Evolutionary conservation across 2,797 vertebrate species (phyloP), one percentile per base, ranked within the genome.

Genomic region (Catharus ustulatus): DNA sequence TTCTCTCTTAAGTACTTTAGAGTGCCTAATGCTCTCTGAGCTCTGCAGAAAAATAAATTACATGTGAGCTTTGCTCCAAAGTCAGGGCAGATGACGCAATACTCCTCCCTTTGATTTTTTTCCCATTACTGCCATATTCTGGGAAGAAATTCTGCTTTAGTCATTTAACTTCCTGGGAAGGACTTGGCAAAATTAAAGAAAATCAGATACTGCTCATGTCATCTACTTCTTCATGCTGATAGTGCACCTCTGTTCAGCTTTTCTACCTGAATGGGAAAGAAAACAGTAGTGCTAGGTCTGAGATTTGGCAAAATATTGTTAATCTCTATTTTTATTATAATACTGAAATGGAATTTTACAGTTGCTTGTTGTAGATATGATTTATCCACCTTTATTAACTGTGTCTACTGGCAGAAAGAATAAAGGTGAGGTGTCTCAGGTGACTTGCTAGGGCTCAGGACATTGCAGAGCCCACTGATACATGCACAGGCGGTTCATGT

Each of bases 11-110:
- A 96, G 78, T 91, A 91, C 89, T 95, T 87, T 49, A 93, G 84
- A 96, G 80, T 61, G 46, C 94, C 84, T 97, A 95, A 94, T 96
- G 90, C 76, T 95, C 40, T 81, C 27, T 89, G 73, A 90, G 90
- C 63, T 84, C 59, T 93, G 84, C 90, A 91, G 57, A 94, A 93
- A 89, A 85, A 88, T 73, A 89, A 76, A 96, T 83, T 90, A 89
- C 32, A 3, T 82, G 87, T 94, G 46, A 86, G 32, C 78, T 74
- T 95, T 95, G 72, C 79, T 81, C 63, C 79, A 57, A 77, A 84
- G 78, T 84, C 84, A 94, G 72, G 64, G 55, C 20, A 78, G 78
- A 95, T 93, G 79, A 94, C 82, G 89, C 92, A 78, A 45, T 49
- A 86, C 45, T 89, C 36, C 49, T 91, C 87, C 64, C 55, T 91